Base-by-base conservation (phyloP, 1,140 invertebrate genomes). In the Andricus grossulariae region DNA sequence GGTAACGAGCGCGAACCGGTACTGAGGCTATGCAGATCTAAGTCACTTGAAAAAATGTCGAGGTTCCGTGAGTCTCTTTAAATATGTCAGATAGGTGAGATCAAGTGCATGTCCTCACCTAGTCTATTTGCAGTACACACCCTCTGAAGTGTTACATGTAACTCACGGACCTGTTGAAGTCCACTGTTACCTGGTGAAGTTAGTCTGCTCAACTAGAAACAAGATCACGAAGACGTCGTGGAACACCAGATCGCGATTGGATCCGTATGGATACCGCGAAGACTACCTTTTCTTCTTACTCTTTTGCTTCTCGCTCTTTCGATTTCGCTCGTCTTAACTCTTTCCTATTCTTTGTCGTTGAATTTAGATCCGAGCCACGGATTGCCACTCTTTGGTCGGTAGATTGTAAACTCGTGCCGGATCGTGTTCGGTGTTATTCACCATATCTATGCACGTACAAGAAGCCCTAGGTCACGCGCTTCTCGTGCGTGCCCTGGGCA, bases 331-430 rank as follows among this genome's bases (percentile, higher is more conserved):
- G 15, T 39, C 45, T 39, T 66, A 66, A 66, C 11, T 25, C 60
- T 45, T 32, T 66, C 15, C 8, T 66, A 1, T 25, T 72, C 79
- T 81, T 81, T 83, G 80, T 81, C 75, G 78, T 77, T 77, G 76
- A 71, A 76, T 39, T 72, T 18, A 80, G 84, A 86, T 83, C 80
- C 81, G 79, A 82, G 78, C 73, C 81, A 72, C 78, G 85, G 83
- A 86, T 85, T 86, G 82, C 73, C 73, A 80, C 77, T 71, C 71
- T 16, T 49, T 25, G 25, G 72, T 74, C 19, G 50, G 57, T 49
- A 45, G 79, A 70, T 75, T 78, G 80, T 82, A 83, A 78, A 84
- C 77, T 81, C 80, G 77, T 78, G 73, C 71, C 71, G 74, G 77
- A 81, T 84, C 80, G 80, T 82, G 84, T 83, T 78, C 76, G 71